Evolutionary conservation across 2,888 invertebrate species (phyloP).

Genomic region (Cordilura impudica): DNA sequence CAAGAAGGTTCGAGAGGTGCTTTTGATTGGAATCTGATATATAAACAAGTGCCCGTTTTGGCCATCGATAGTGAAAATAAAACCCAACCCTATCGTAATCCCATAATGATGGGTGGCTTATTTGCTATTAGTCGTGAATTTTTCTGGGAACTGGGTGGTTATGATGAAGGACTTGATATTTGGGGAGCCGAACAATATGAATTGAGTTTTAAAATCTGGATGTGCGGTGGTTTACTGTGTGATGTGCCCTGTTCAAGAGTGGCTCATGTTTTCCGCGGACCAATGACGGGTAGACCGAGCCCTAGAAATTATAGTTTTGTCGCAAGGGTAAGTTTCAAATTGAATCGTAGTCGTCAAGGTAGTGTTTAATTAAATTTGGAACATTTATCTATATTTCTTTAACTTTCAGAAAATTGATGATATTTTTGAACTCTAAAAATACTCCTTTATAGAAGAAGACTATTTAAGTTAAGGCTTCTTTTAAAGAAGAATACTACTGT

Average conservation of each 20-base stretch:
- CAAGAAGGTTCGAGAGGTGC: slow-evolving; percentile 58
- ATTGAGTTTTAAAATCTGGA: slow-evolving; percentile 97
- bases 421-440: background rate
- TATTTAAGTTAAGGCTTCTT: no score
- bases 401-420: no score
- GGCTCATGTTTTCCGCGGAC: slow-evolving; percentile 91
- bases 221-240: slow-evolving; percentile 93
- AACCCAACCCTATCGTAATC: slow-evolving; percentile 81
- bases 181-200: slow-evolving; percentile 99
- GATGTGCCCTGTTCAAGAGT: slow-evolving; percentile 95
- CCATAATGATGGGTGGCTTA: slow-evolving; percentile 97
- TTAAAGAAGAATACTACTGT: no score
- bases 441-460: no score
- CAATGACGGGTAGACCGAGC: slow-evolving; percentile 43
- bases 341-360: no score
- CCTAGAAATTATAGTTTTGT: slow-evolving; percentile 57
- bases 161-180: slow-evolving; percentile 92
- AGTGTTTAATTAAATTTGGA: no score
- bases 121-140: slow-evolving; percentile 94
- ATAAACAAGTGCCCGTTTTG: slow-evolving; percentile 86
- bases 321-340: slow-evolving; percentile 55
- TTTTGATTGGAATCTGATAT: slow-evolving; percentile 62
- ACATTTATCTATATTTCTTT: no score
- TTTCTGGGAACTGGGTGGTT: slow-evolving; percentile 97
- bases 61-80: slow-evolving; percentile 66